Evolutionary conservation across 2,113 vertebrate species (phyloP), one percentile per base, ranked within the genome.

Genomic region (Gasterosteus nipponicus): DNA sequence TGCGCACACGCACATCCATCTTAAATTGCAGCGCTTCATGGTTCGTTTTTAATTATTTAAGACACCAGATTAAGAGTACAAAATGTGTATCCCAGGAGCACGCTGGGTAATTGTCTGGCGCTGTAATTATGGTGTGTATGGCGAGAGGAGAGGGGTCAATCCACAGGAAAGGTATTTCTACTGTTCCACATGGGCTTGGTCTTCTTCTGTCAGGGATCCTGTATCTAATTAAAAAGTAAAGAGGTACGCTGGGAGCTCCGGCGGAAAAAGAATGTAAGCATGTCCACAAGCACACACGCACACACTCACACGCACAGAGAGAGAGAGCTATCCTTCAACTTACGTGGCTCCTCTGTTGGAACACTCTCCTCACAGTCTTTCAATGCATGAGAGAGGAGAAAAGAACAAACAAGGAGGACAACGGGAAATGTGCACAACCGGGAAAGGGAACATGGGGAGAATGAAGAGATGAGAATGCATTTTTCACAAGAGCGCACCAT

Each of bases 341-440:
- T 94, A 94, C 93, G 44, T 89, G 91, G 85, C 77, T 93, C 82
- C 78, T 93, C 91, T 41, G 91, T 85, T 70, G 89, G 82, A 87
- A 89, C 91, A 86, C 75, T 95, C 79, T 93, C 87, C 75, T 94
- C 92, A 91, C 75, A 88, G 86, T 93, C 94, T 96, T 94, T 8
- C 61, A 64, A 59, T 79, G 78, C 82, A 87, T 69, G 49, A 77
- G 80, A 71, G 47, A 57, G 69, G 56, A 66, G 15, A 89, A 81
- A 88, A 89, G 35, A 69, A 74, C 31, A 79, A 39, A 73, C 42
- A 65, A 73, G 56, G 33, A 74, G n/a, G 59, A 77, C 62, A 79
- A 71, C 61, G 31, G 72, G 51, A 82, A 86, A 77, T 42, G 57
- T 58, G 46, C 22, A 84, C 22, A 41, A 57, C 63, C 68, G 66